These are phyloP conservation scores for Scartelaos histophorus DNA, from an alignment of 2,113 vertebrate genomes.

Conservation along the genomic window DNA sequence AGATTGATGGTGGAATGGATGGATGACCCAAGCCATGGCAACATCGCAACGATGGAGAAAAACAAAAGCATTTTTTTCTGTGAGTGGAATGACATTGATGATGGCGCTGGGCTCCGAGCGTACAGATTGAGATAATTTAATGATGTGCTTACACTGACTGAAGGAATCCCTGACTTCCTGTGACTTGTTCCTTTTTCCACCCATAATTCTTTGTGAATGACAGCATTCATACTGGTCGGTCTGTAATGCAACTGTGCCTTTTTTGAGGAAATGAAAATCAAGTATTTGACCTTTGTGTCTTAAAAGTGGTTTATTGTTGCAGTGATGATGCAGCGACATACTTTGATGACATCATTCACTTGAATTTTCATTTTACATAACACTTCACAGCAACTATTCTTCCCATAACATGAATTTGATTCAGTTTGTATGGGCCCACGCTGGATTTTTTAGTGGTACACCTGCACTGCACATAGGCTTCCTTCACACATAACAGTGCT, in stretches of 20 bases:
- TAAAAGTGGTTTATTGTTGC: constrained; percentile 65
- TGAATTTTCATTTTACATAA: constrained; percentile 28
- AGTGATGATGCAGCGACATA: constrained; percentile 32
- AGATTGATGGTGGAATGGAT: constrained; percentile 54
- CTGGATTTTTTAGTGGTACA: constrained; percentile 52
- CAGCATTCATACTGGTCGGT: constrained; percentile 59
- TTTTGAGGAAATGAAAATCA: constrained; percentile 72
- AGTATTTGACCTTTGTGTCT: constrained; percentile 74
- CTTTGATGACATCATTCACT: constrained; percentile 27
- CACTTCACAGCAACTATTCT: constrained; percentile 50
- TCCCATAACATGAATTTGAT: constrained; percentile 63
- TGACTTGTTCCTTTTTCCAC: constrained; percentile 51
- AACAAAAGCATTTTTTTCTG: constrained; percentile 65
- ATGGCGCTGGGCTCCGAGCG: constrained; percentile 38
- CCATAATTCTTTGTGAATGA: constrained; percentile 56
- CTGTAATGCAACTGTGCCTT: constrained; percentile 61
- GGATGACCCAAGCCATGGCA: constrained; percentile 68
- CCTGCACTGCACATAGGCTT: constrained; percentile 49
- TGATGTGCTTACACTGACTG: constrained; percentile 56
- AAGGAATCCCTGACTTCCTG: constrained; percentile 53
- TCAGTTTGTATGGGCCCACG: constrained; percentile 62
- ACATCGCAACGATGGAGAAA: constrained; percentile 64
- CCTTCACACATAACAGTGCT: constrained; percentile 63
- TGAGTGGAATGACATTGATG: constrained; percentile 67
- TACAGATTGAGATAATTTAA: constrained; percentile 63